These are phyloP conservation scores for Podargus strigoides DNA, from an alignment of 2,797 vertebrate genomes.

Conservation along the genomic window DNA sequence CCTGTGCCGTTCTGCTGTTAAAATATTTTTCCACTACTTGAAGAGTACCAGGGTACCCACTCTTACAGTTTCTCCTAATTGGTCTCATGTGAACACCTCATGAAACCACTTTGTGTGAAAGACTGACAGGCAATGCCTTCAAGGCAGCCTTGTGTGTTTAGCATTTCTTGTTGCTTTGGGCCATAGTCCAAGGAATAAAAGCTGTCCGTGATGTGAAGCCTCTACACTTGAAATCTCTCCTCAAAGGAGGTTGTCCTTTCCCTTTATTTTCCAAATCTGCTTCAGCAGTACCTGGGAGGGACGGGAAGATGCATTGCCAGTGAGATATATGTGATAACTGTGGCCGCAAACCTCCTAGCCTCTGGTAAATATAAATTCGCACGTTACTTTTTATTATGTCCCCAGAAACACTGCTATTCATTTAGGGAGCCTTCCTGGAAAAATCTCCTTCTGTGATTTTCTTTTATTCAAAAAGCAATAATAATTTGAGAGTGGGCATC, in stretches of 20 bases:
- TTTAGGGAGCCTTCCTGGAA: not conserved
- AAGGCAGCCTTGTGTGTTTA: not conserved
- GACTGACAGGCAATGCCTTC: not conserved
- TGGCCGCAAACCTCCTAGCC: not conserved
- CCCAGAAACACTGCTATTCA: not conserved
- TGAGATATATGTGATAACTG: not conserved
- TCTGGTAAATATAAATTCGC: not conserved
- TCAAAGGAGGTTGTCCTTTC: not conserved
- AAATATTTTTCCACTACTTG: not conserved
- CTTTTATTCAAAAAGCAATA: not conserved
- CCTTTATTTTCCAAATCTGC: not conserved
- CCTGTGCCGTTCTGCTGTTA: not conserved
- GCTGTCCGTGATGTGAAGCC: not conserved
- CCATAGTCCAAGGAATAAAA: not conserved
- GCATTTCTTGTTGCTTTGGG: not conserved
- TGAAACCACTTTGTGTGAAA: not conserved
- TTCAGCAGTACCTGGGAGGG: not conserved
- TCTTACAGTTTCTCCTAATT: not conserved
- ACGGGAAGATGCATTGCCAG: not conserved
- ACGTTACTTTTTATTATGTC: not conserved
- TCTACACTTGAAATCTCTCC: not conserved
- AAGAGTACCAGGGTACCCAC: not conserved
- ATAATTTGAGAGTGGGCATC: not conserved
- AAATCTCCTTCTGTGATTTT: not conserved
- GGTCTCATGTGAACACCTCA: not conserved